Percentiles rank a stretch among this genome's conserved stretches.
phyloP scores from a whole-genome alignment of 2,113 vertebrate genomes.

The Cygnus buccinator region DNA sequence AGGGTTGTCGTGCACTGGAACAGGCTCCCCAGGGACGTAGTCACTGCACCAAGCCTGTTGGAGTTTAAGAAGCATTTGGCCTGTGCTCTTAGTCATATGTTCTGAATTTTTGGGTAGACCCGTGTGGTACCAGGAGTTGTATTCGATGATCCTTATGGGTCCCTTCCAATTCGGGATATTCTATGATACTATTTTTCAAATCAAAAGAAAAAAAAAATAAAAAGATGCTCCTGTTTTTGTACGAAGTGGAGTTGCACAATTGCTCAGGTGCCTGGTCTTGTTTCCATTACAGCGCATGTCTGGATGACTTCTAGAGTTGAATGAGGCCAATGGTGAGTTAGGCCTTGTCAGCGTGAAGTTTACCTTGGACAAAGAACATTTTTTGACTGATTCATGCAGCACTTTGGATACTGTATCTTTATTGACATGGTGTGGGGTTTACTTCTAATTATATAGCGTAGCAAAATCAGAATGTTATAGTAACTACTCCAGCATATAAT shows the following conservation, averaged over 20 bases:
- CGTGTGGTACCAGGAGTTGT: too few species aligned
- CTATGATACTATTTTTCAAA: not conserved
- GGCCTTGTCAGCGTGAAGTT: not conserved
- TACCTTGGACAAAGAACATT: not conserved
- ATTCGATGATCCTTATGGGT: too few species aligned
- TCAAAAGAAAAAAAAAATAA: not conserved
- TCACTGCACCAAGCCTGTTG: too few species aligned
- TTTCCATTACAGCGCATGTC: not conserved
- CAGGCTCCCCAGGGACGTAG: too few species aligned
- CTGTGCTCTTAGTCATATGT: too few species aligned
- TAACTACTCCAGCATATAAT: not conserved
- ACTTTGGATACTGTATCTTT: not conserved
- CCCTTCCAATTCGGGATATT: too few species aligned
- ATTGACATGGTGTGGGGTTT: not conserved
- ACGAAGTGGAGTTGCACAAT: not conserved
- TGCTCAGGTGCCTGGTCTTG: not conserved
- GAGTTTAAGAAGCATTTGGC: too few species aligned
- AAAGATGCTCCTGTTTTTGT: not conserved
- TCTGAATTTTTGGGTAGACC: too few species aligned
- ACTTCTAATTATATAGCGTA: not conserved
- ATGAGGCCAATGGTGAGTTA: not conserved
- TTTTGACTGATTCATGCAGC: not conserved
- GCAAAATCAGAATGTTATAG: not conserved
- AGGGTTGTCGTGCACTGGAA: too few species aligned
- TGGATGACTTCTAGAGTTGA: not conserved